Conservation (phyloP, 2,797 vertebrate species). For the Micrastur ruficollis region DNA sequence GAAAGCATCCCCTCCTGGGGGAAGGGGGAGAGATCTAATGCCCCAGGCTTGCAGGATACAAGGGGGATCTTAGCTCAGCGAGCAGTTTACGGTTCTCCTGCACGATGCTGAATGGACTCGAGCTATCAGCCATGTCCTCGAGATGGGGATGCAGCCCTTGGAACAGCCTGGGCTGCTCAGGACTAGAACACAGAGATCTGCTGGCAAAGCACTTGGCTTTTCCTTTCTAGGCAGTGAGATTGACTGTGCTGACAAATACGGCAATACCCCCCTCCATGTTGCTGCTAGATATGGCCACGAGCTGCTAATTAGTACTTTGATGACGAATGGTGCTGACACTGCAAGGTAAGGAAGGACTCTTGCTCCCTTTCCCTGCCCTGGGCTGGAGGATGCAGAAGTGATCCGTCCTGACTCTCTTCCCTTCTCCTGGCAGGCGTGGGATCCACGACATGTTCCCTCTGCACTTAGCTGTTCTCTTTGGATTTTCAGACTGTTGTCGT, state of each 20-base stretch:
- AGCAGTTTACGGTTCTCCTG: background rate
- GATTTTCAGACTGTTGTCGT: constrained; percentile 98
- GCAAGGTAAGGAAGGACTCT: constrained; percentile 79
- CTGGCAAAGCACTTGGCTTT: background rate
- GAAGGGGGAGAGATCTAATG: too few species aligned
- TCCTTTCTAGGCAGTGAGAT: constrained; percentile 88
- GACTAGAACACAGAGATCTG: rapidly evolving
- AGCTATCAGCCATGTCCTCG: rapidly evolving
- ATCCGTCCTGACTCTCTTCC: background rate
- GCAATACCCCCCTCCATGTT: constrained; percentile 96
- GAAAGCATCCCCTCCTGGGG: background rate
- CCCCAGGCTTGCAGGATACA: background rate
- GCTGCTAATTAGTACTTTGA: constrained; percentile 95
- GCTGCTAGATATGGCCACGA: constrained; percentile 98
- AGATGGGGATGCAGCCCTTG: rapidly evolving
- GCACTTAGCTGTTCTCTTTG: constrained; percentile 96
- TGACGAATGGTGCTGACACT: constrained; percentile 96
- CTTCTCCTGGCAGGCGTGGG: constrained; percentile 79
- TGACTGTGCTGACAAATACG: constrained; percentile 93
- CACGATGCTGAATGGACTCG: rapidly evolving
- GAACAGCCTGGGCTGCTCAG: background rate
- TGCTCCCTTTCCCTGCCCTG: background rate
- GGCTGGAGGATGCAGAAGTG: background rate
- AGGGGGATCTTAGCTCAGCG: background rate
- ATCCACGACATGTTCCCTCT: constrained; percentile 96